These are phyloP conservation scores for Archocentrus centrarchus DNA, from an alignment of 2,113 vertebrate genomes.

Conservation along the genomic window DNA sequence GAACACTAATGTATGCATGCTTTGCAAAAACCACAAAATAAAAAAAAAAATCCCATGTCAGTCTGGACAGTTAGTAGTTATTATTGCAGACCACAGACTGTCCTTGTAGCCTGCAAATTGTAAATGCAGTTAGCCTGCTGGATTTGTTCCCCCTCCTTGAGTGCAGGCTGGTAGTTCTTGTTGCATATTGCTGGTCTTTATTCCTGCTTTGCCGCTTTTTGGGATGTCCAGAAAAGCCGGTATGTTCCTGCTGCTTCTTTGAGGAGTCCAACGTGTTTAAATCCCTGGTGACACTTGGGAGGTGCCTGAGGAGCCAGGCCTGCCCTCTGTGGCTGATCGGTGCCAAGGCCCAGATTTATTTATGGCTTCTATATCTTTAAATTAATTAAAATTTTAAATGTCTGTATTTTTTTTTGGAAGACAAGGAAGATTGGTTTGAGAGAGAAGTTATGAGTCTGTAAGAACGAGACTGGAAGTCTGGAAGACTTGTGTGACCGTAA, in stretches of 20 bases:
- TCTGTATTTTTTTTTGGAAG: slow-evolving; percentile 67
- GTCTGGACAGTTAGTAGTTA: slow-evolving; percentile 41
- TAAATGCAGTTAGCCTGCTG: slow-evolving; percentile 49
- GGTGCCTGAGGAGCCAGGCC: slow-evolving; percentile 56
- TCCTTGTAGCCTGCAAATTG: slow-evolving; percentile 50
- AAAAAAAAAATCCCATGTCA: slow-evolving; percentile 33
- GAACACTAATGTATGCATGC: slow-evolving; percentile 74
- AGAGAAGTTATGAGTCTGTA: slow-evolving; percentile 42
- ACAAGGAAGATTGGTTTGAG: slow-evolving; percentile 60
- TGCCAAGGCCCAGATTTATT: slow-evolving; percentile 47
- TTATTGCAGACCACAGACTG: slow-evolving; percentile 58
- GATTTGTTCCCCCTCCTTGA: slow-evolving; percentile 53
- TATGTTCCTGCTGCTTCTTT: slow-evolving; percentile 21
- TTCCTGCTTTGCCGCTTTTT: slow-evolving; percentile 39
- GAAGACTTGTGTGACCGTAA: slow-evolving; percentile 74
- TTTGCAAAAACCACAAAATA: slow-evolving; percentile 50
- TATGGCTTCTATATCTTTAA: slow-evolving; percentile 68
- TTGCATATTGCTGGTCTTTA: slow-evolving; percentile 75
- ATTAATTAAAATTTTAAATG: not conserved
- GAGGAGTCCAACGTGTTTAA: slow-evolving; percentile 63
- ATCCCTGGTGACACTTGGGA: slow-evolving; percentile 52
- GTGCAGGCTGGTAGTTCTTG: slow-evolving; percentile 54
- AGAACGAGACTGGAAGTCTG: slow-evolving; percentile 50
- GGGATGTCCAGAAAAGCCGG: slow-evolving; percentile 35
- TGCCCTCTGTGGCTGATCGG: slow-evolving; percentile 43